Evolutionary conservation across 37 sponge, comb jelly and placozoan species (phyloP), one percentile per base, ranked within the genome.

Genomic region (Eunapius fragilis): DNA sequence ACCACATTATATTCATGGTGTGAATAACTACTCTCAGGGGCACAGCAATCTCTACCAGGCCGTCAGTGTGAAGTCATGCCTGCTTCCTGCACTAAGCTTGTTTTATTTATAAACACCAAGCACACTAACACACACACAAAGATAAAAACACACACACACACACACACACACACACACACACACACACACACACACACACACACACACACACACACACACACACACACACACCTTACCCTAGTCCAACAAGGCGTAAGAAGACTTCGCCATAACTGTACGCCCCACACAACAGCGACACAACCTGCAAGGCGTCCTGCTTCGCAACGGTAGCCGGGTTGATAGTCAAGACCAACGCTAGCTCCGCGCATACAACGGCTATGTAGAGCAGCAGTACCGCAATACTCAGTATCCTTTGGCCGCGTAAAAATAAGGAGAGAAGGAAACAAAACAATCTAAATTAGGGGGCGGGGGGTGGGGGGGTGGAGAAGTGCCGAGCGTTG

Each of bases 191-290:
- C 31, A 30, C 75, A 75, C 75, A 31, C 75, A 75, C 75, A 31
- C 75, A 75, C 75, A 31, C 75, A 75, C 13, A 10, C 75, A 30
- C 75, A 3, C 75, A 32, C 75, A 50, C 48, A 80, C 71, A 79
- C 58, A 58, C 49, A 30, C 37, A 24, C 31, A 34, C 37, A 22
- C n/a, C 88, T 83, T 68, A 91, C 87, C 91, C 91, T 31, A 75
- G 75, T n/a, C 82, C 91, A 31, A 90, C 34, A 34, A 90, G 80
- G 27, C 91, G 38, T 32, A 90, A 50, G 0, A 70, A 34, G 10
- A 85, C 82, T 45, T 90, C 91, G 13, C 45, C 76, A 37, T 69
- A 74, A 67, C 73, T 85, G 38, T 81, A 85, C 26, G 91, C 76
- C 26, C 73, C 69, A 36, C 85, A 90, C 50, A 90, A 28, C 30